These are phyloP conservation scores for Ectobius pallidus DNA, from an alignment of 2,888 invertebrate species.

Conservation along the genomic window DNA sequence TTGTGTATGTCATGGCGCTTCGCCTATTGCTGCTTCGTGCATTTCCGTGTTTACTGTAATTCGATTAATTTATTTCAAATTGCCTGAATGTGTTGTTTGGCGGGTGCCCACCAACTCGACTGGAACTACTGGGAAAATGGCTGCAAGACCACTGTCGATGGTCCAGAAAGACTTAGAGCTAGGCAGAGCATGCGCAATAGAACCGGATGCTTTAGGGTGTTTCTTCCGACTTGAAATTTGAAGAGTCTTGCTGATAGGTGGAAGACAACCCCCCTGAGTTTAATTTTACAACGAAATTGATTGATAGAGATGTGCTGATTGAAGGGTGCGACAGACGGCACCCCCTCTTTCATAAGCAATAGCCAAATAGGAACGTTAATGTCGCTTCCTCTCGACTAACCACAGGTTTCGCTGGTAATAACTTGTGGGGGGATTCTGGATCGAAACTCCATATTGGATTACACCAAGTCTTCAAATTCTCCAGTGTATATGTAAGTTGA, in stretches of 20 bases:
- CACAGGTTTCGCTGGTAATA: conserved; percentile 1
- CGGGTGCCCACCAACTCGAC: conserved; percentile 14
- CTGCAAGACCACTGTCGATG: not conserved
- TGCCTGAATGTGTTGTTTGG: conserved; percentile 42
- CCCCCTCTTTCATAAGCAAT: not conserved
- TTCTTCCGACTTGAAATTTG: conserved; percentile 17
- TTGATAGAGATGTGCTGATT: conserved; percentile 25
- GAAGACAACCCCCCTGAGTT: conserved; percentile 17
- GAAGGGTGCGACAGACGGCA: conserved; percentile 1
- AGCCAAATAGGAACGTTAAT: conserved; percentile 12
- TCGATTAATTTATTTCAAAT: conserved; percentile 45
- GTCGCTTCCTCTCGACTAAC: not conserved
- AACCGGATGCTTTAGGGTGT: conserved; percentile 22
- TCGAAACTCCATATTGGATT: conserved; percentile 3
- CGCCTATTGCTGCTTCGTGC: conserved; percentile 43
- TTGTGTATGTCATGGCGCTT: conserved; percentile 40
- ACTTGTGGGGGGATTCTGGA: not conserved
- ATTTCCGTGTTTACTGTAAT: conserved; percentile 43
- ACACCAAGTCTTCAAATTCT: not conserved
- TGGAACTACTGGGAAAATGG: conserved; percentile 25
- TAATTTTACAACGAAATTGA: conserved; percentile 25
- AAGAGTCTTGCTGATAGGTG: conserved; percentile 26
- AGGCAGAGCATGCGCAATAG: conserved; percentile 11
- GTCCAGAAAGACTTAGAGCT: not conserved
- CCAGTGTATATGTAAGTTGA: too few relatives aligned